Evolutionary conservation across 2,797 vertebrate species (phyloP).

Genomic region (Hyperoplus immaculatus): DNA sequence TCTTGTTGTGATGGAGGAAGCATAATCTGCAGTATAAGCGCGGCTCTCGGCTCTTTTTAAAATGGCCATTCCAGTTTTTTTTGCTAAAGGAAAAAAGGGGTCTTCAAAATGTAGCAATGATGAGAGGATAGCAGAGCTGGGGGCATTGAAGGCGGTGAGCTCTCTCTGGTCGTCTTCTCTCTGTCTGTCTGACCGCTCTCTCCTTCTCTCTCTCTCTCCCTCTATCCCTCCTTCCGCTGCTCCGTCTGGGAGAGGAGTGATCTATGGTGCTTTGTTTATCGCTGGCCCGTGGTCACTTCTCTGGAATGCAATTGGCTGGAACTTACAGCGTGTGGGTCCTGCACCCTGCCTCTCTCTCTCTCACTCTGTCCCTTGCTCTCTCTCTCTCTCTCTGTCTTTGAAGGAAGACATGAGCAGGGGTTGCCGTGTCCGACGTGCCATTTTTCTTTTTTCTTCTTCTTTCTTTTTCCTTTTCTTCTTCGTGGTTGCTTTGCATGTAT

Average conservation of each 20-base stretch:
- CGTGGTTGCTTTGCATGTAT: constrained; percentile 75
- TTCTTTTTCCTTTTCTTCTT: constrained; percentile 42
- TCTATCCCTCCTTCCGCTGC: constrained; percentile 64
- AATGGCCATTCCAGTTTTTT: constrained; percentile 68
- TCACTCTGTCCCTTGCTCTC: constrained; percentile 61
- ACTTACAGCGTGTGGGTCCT: constrained; percentile 88
- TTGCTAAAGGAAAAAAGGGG: constrained; percentile 61
- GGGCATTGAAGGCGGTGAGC: constrained; percentile 74
- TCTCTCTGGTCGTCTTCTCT: constrained; percentile 68
- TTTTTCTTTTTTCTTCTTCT: constrained; percentile 62
- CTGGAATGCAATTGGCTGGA: constrained; percentile 91
- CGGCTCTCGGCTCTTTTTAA: constrained; percentile 47
- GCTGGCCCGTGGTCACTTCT: constrained; percentile 88
- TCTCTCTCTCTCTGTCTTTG: constrained; percentile 64
- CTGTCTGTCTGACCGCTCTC: constrained; percentile 59
- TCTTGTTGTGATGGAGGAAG: constrained; percentile 45
- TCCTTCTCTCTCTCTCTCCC: constrained; percentile 62
- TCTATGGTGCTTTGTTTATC: constrained; percentile 89
- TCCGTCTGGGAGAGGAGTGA: constrained; percentile 84
- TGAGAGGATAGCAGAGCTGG: constrained; percentile 72
- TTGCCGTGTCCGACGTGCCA: constrained; percentile 79
- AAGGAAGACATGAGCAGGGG: constrained; percentile 83
- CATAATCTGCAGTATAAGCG: constrained; percentile 62
- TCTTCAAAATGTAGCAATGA: constrained; percentile 75
- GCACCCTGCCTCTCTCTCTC: constrained; percentile 80